phyloP scores from a whole-genome alignment of 1,140 invertebrate species.

The Patella vulgata region DNA sequence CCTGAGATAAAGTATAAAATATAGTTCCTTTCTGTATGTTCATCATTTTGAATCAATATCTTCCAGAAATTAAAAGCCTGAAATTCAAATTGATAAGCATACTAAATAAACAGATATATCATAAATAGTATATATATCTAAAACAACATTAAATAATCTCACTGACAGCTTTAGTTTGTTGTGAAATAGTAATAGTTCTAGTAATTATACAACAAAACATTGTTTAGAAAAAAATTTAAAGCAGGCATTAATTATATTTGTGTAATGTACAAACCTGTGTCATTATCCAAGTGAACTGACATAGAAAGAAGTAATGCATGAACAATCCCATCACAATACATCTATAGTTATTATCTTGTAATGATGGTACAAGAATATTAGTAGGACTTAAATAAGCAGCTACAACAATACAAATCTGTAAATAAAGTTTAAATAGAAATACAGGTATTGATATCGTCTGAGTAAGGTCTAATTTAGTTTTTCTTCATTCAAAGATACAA shows the following conservation, averaged over 20 bases:
- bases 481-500: no score
- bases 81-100: slow-evolving; percentile 19
- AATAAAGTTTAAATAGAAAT: slow-evolving; percentile 11
- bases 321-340: slow-evolving; percentile 76
- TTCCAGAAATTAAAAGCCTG: slow-evolving; percentile 63
- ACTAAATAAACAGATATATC: neutral
- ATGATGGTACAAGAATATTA: slow-evolving; percentile 45
- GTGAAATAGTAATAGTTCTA: no score
- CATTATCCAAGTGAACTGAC: slow-evolving; percentile 94
- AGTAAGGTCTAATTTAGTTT: no score
- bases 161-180: no score
- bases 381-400: slow-evolving; percentile 57
- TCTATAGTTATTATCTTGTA: slow-evolving; percentile 50
- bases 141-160: no score
- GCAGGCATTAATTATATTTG: no score
- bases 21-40: slow-evolving; percentile 63
- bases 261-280: slow-evolving; percentile 45
- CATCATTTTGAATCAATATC: slow-evolving; percentile 63
- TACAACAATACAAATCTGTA: slow-evolving; percentile 57
- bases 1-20: slow-evolving; percentile 58
- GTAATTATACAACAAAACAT: no score
- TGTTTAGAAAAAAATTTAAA: no score
- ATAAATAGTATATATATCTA: no score
- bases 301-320: slow-evolving; percentile 92
- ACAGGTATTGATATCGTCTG: neutral